Base-by-base conservation (phyloP, 2,888 invertebrate species). In the Stictocephala bisonia region DNA sequence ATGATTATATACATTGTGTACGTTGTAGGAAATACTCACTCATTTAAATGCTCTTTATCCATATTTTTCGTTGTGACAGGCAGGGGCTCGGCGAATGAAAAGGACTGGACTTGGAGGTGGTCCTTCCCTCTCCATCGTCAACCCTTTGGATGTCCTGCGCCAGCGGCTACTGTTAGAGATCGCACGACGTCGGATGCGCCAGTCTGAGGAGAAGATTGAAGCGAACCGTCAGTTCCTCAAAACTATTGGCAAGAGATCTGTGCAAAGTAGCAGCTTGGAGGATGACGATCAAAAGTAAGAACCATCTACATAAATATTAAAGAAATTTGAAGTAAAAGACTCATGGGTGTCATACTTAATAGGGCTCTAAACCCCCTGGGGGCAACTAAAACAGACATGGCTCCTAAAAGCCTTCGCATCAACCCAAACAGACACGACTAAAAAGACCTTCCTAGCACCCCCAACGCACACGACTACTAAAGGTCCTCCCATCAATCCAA, bases 61-160 rank as follows among this genome's bases (percentile, higher is more conserved):
- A 44, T 4, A 4, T n/a, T 44, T 7, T 9, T 4, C 15, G 44
- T 13, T 18, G 48, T 15, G 48, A 40, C 53, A 15, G 50, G n/a
- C n/a, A 4, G 51, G 72, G 27, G 29, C 20, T 6, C 22, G 74
- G 35, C 15, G 66, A 22, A 7, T 56, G 22, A 78, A 78, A 51
- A 68, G 78, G 40, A 71, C 75, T 44, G 76, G 77, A 40, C 50
- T 71, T 67, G 58, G 67, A 22, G 69, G 70, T 35, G 83, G 83
- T 1, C 83, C 83, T 3, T 93, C 93, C 13, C 86, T 95, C 78
- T 95, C 95, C 77, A 94, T 95, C 85, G 92, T 93, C 81, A 93
- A 94, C 86, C 93, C 95, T 0, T 86, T 95, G 87, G 95, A 95
- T 83, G 94, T 95, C 64, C 87, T 95, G 51, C 89, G 95, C 77